Conservation (phyloP, 2,888 invertebrate genomes). For the Trypoxylon attenuatum region DNA sequence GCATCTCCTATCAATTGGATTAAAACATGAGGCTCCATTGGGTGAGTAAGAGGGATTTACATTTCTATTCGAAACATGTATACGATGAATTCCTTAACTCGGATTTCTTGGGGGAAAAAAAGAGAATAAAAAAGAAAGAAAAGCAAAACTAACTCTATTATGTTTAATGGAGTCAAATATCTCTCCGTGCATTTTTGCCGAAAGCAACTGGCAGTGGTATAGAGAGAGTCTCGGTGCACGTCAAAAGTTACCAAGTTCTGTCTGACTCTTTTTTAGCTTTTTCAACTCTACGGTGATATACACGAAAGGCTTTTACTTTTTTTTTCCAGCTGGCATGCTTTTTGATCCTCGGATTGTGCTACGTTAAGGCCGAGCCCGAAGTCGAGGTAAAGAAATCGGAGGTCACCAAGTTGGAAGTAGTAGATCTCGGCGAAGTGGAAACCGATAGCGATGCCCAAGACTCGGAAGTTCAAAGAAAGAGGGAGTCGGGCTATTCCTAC, state of each 20-base stretch:
- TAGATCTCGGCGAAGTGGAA: slow-evolving; percentile 43
- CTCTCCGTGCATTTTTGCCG: too few species aligned
- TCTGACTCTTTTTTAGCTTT: too few species aligned
- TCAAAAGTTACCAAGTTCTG: too few species aligned
- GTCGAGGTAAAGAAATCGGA: slow-evolving; percentile 30
- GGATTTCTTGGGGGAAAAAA: too few species aligned
- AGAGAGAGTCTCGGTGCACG: too few species aligned
- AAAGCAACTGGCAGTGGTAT: too few species aligned
- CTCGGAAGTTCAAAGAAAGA: slow-evolving; percentile 59
- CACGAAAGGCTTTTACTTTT: not conserved
- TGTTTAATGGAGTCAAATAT: too few species aligned
- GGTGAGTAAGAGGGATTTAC: too few species aligned
- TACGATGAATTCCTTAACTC: too few species aligned
- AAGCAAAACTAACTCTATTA: too few species aligned
- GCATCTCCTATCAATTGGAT: slow-evolving; percentile 48
- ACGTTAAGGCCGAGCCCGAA: slow-evolving; percentile 29
- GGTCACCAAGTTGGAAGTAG: slow-evolving; percentile 45
- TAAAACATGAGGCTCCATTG: slow-evolving; percentile 57
- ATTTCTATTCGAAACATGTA: slow-evolving; percentile 1
- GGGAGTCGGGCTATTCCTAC: slow-evolving; percentile 65
- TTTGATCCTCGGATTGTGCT: slow-evolving; percentile 41
- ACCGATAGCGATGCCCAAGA: slow-evolving; percentile 23
- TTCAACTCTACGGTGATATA: too few species aligned
- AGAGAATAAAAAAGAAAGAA: too few species aligned
- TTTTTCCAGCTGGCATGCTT: slow-evolving; percentile 23